These are phyloP conservation scores for Pristionchus maxplancki DNA, from an alignment of 2,888 invertebrate genomes.

Conservation along the genomic window DNA sequence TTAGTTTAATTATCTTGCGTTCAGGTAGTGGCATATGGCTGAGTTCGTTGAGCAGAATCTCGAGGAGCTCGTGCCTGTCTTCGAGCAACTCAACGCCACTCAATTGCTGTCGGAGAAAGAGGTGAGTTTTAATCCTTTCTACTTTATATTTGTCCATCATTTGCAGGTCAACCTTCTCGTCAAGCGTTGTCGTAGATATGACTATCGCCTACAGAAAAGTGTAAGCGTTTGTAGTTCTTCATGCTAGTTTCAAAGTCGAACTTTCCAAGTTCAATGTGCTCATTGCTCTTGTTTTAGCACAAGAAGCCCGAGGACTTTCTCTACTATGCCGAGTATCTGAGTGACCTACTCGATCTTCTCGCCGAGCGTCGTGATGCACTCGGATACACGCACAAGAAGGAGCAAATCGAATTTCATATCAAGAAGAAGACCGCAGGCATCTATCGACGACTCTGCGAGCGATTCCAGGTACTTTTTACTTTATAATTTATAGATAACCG, in stretches of 20 bases:
- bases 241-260: neutral
- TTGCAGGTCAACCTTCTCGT: slow-evolving; percentile 5
- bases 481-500: neutral
- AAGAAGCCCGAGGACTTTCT: slow-evolving; percentile 48
- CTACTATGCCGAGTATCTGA: slow-evolving; percentile 34
- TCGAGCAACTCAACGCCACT: slow-evolving; percentile 47
- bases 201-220: slow-evolving; percentile 39
- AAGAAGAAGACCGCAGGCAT: neutral
- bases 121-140: neutral
- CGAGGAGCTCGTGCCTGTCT: slow-evolving; percentile 49
- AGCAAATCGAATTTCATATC: slow-evolving; percentile 14
- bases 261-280: neutral
- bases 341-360: slow-evolving; percentile 26
- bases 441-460: slow-evolving; percentile 45
- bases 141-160: neutral
- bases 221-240: neutral
- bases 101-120: slow-evolving; percentile 46
- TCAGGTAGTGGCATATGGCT: slow-evolving; percentile 30
- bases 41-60: slow-evolving; percentile 51
- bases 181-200: slow-evolving; percentile 46
- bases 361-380: slow-evolving; percentile 15
- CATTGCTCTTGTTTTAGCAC: slow-evolving; percentile 1
- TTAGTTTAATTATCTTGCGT: neutral
- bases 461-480: slow-evolving; percentile 48
- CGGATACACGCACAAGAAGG: slow-evolving; percentile 33